A percentile compares a stretch with the other conserved stretches of the same genome.
Evolutionary conservation across 2,888 invertebrate species (phyloP).

Genomic region (Pollenia labialis): DNA sequence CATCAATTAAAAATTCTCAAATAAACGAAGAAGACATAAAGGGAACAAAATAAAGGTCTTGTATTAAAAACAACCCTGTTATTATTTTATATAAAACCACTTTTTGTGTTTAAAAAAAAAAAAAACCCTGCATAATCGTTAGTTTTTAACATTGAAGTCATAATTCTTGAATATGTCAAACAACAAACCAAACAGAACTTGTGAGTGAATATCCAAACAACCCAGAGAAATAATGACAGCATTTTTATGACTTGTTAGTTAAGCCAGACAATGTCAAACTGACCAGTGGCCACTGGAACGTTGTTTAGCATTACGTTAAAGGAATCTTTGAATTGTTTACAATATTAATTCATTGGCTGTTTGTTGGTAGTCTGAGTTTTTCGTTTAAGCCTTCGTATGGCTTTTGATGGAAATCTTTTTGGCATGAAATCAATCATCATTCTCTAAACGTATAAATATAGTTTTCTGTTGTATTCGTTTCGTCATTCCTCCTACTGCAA

Average conservation of each 20-base stretch:
- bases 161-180: conserved; percentile 71
- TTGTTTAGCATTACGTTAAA: conserved; percentile 33
- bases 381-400: conserved; percentile 18
- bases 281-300: background rate
- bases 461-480: conserved; percentile 7
- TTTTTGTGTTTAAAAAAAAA: conserved; percentile 11
- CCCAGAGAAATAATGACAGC: conserved; percentile 50
- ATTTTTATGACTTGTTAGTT: conserved; percentile 62
- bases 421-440: conserved; percentile 73
- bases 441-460: conserved; percentile 64
- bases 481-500: conserved; percentile 50
- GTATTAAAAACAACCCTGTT: conserved; percentile 53
- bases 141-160: conserved; percentile 70
- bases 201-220: conserved; percentile 55
- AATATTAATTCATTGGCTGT: conserved; percentile 35
- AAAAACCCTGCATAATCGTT: conserved; percentile 50
- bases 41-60: background rate
- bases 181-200: conserved; percentile 37
- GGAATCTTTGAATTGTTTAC: conserved; percentile 1
- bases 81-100: conserved; percentile 53
- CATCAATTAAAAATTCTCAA: conserved; percentile 43
- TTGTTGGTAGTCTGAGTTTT: background rate
- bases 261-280: conserved; percentile 25
- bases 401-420: conserved; percentile 69
- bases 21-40: background rate